These are phyloP conservation scores for Chrysomallon squamiferum DNA, from an alignment of 1,140 invertebrate species.

Conservation along the genomic window DNA sequence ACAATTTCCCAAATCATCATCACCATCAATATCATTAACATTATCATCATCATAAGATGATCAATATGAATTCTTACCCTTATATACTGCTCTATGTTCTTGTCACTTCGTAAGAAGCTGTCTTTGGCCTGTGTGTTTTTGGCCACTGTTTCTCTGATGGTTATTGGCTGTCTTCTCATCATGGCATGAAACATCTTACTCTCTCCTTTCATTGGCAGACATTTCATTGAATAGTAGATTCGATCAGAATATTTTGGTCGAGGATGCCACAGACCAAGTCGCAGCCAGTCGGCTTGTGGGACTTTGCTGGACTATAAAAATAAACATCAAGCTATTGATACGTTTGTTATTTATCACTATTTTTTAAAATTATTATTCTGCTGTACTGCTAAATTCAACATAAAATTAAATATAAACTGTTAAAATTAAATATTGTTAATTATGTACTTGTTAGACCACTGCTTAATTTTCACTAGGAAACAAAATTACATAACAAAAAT, in stretches of 20 bases:
- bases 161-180: slow-evolving; percentile 40
- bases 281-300: slow-evolving; percentile 53
- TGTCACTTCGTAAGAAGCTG: slow-evolving; percentile 50
- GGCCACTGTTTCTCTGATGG: slow-evolving; percentile 48
- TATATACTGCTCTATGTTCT: slow-evolving; percentile 56
- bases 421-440: no score
- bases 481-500: no score
- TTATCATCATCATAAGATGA: no score
- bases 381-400: no score
- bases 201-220: slow-evolving; percentile 54
- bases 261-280: slow-evolving; percentile 52
- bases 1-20: no score
- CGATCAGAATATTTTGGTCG: slow-evolving; percentile 56
- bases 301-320: slow-evolving; percentile 44
- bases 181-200: slow-evolving; percentile 51
- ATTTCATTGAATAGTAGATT: slow-evolving; percentile 56
- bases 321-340: slow-evolving; percentile 42
- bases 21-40: no score
- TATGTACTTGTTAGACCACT: no score
- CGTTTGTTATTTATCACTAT: no score
- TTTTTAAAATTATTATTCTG: no score
- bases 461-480: no score
- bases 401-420: no score
- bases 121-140: slow-evolving; percentile 50
- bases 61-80: no score